These are phyloP conservation scores for Zophobas atratus DNA, from an alignment of 1,140 invertebrate species.

Conservation along the genomic window DNA sequence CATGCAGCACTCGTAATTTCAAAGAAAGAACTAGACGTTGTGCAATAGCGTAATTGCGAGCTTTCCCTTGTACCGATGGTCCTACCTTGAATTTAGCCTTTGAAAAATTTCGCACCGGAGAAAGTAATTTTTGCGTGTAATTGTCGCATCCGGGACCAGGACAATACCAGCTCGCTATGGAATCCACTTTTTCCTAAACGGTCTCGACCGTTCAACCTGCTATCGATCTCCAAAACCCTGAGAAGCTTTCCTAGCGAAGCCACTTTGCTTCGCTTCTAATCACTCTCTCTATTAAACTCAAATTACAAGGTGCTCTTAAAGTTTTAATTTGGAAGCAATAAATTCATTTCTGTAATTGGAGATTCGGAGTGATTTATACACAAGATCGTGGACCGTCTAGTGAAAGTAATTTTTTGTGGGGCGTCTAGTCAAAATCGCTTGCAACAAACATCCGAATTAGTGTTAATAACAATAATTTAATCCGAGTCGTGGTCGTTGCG, in stretches of 20 bases:
- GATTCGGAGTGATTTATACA: conserved; percentile 1
- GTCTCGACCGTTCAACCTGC: neutral
- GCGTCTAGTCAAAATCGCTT: neutral
- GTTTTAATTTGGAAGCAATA: neutral
- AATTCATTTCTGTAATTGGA: conserved; percentile 2
- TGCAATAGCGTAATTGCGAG: conserved; percentile 2
- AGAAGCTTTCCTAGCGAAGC: neutral
- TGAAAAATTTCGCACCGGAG: conserved; percentile 5
- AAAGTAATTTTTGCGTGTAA: neutral
- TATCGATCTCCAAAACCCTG: neutral
- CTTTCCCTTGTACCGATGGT: conserved; percentile 12
- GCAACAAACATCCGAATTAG: neutral
- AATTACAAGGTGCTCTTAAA: neutral
- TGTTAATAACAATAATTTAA: neutral
- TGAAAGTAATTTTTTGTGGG: conserved; percentile 12
- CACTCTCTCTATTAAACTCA: conserved; percentile 1
- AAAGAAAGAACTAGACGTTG: neutral
- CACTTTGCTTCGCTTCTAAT: neutral
- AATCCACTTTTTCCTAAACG: neutral
- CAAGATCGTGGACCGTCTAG: neutral
- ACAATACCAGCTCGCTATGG: neutral
- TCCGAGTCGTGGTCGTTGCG: neutral
- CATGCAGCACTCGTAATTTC: neutral
- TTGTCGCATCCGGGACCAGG: conserved; percentile 7
- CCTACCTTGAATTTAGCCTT: conserved; percentile 16